phyloP scores from a whole-genome alignment of 2,888 invertebrate species.

The Ennomos erosarius region DNA sequence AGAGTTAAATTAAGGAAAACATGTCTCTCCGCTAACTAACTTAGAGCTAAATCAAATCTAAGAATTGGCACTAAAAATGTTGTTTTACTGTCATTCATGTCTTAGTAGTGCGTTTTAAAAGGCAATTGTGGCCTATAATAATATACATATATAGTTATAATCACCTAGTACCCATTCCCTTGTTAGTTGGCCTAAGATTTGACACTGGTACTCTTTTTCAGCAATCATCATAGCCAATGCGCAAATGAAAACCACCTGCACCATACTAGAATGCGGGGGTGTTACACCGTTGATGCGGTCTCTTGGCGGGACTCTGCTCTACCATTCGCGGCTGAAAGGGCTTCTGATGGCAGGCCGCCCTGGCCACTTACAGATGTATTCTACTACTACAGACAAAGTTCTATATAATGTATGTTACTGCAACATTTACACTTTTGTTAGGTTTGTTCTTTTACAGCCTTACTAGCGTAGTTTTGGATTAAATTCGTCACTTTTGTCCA shows the following conservation, averaged over 20 bases:
- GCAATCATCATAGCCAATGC: conserved; percentile 75
- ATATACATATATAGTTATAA: no score
- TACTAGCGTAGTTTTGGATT: no score
- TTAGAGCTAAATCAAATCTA: no score
- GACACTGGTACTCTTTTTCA: conserved; percentile 43
- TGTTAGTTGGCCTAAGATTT: neutral
- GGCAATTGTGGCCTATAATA: no score
- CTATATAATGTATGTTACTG: conserved; percentile 72
- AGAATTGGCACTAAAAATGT: no score
- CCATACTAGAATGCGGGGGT: conserved; percentile 78
- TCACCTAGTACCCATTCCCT: neutral
- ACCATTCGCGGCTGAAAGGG: conserved; percentile 60
- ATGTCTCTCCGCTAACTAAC: no score
- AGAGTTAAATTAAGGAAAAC: no score
- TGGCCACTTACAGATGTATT: conserved; percentile 76
- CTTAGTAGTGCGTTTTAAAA: no score
- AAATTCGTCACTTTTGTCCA: no score
- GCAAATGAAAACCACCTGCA: conserved; percentile 65
- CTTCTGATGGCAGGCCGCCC: conserved; percentile 73
- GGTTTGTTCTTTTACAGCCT: neutral
- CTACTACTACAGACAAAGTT: conserved; percentile 73
- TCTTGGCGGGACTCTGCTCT: conserved; percentile 62
- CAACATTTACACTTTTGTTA: neutral
- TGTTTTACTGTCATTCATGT: no score
- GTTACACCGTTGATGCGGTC: conserved; percentile 65